phyloP scores from a whole-genome alignment of 2,888 invertebrate species.

The Exephanes ischioxanthus region DNA sequence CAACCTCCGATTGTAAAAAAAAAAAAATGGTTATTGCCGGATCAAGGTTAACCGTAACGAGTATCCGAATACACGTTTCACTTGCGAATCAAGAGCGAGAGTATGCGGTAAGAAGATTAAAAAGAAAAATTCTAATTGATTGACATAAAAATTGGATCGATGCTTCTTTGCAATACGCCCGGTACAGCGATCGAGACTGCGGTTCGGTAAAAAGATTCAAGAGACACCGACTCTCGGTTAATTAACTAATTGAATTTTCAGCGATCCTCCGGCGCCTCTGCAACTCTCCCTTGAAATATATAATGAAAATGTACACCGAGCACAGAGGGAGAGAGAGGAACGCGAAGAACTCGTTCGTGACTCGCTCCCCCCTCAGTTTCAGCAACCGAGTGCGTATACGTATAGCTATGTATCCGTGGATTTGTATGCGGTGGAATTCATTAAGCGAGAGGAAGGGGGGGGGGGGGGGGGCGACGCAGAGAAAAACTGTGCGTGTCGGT shows the following conservation, averaged over 20 bases:
- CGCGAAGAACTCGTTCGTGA: conserved; percentile 13
- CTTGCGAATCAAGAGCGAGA: not conserved
- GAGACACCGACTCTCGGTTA: conserved; percentile 5
- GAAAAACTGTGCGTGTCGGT: conserved; percentile 67
- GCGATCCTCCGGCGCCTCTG: conserved; percentile 18
- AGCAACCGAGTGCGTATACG: conserved; percentile 31
- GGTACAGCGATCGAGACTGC: not conserved
- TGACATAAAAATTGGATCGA: not conserved
- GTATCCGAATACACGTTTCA: conserved; percentile 29
- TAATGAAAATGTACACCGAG: conserved; percentile 33
- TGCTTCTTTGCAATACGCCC: not conserved
- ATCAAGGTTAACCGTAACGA: conserved; percentile 60
- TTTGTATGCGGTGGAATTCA: conserved; percentile 62
- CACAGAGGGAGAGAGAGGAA: conserved; percentile 19
- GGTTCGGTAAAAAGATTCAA: not conserved
- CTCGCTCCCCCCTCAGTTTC: conserved; percentile 22
- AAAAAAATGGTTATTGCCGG: conserved; percentile 3
- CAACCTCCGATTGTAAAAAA: conserved; percentile 47
- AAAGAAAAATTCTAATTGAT: not conserved
- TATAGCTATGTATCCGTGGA: conserved; percentile 47
- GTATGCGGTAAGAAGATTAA: not conserved
- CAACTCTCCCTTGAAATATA: conserved; percentile 26
- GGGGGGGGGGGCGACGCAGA: conserved; percentile 22
- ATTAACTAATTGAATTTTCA: conserved; percentile 58
- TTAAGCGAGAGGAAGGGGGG: conserved; percentile 55